Evolutionary conservation across 1,140 invertebrate species (phyloP), one percentile per base, ranked within the genome.

Genomic region (Halesus radiatus): DNA sequence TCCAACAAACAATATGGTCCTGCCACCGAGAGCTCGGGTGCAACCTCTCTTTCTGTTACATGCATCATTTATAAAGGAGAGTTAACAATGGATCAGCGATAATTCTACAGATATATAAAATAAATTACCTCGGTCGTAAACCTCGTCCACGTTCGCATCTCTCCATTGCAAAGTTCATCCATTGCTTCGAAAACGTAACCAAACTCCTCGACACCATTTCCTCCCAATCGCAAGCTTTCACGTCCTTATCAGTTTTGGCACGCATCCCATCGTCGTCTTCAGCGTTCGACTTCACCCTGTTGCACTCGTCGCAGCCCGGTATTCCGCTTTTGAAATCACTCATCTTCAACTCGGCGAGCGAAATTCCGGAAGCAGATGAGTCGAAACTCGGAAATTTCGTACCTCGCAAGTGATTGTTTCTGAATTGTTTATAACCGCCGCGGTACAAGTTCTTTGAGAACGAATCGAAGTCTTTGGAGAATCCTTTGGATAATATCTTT

Each of bases 151-250:
- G 89, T 85, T 97, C 96, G 86, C 96, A 98, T 32, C 94, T 91
- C 81, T 93, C 92, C 80, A 92, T 92, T 0, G 96, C 95, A 87
- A 97, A 98, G 53, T 91, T 90, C 94, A 97, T 97, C 96, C 96
- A 98, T 83, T 95, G 91, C 79, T 92, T 90, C 3, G 96, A 95
- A 88, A 97, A 97, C 64, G 91, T 87, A 0, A 97, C 92, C 62
- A 96, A 90, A 58, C 90, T 89, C 6, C 87, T 74, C 0, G 87
- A 85, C 6, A 88, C 82, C 26, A 87, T 85, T 0, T 85, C 84
- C 13, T 87, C 86, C 5, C 85, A 83, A 8, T 80, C 78, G 20
- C 76, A 79, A 58, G 22, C 58, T 18, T 70, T 50, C 3, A 23
- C 29, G 26, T 29, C 26, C 26, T 29, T 29, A 56, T 77, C 76